Evolutionary conservation across 2,797 vertebrate species (phyloP).

Genomic region (Todus mexicanus): DNA sequence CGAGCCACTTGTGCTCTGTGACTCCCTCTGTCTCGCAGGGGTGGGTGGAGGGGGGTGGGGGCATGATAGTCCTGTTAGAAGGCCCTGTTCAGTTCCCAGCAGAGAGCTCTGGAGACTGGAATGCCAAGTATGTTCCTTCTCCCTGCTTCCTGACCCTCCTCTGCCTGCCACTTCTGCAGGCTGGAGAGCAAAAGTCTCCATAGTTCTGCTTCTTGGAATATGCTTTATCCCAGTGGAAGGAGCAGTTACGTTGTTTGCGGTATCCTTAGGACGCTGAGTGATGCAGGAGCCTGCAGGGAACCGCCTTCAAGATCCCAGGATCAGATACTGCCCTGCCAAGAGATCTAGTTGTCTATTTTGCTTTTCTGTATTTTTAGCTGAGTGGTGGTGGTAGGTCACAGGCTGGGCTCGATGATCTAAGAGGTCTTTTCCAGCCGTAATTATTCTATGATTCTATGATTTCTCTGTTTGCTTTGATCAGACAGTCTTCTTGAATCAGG

Average conservation of each 20-base stretch:
- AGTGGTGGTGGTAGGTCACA: too few species aligned
- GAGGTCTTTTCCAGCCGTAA: too few species aligned
- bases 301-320: background rate
- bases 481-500: background rate
- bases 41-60: background rate
- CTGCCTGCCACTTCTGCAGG: background rate
- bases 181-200: background rate
- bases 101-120: constrained; percentile 27
- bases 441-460: too few species aligned
- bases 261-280: background rate
- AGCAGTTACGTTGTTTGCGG: background rate
- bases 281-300: background rate
- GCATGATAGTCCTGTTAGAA: background rate
- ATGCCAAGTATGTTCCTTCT: constrained; percentile 46
- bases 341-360: background rate
- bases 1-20: background rate
- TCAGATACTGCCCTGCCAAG: background rate
- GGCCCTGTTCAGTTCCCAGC: background rate
- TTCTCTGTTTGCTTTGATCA: background rate
- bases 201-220: background rate
- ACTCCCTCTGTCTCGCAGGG: background rate
- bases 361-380: background rate
- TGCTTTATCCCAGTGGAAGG: background rate
- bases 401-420: too few species aligned
- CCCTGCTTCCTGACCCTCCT: background rate